Evolutionary conservation across 2,797 vertebrate genomes (phyloP).

Genomic region (Eulemur albifrons): DNA sequence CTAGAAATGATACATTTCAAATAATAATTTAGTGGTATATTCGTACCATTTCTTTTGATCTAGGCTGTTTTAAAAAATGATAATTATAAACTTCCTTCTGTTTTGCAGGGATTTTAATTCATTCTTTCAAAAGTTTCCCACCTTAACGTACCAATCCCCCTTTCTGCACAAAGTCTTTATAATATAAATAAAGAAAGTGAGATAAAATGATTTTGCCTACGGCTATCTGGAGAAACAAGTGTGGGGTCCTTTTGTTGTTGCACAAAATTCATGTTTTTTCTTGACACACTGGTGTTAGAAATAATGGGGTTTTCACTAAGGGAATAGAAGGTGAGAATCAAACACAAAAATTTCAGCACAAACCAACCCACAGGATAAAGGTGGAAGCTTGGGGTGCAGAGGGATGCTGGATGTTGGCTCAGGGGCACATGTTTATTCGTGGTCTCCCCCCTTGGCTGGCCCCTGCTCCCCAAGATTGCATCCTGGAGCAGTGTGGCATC

Average conservation of each 20-base stretch:
- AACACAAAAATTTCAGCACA: conserved; percentile 23
- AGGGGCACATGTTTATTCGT: rapidly evolving
- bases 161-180: conserved; percentile 42
- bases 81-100: conserved; percentile 9
- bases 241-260: conserved; percentile 51
- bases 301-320: conserved; percentile 71
- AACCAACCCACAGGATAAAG: neutral
- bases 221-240: conserved; percentile 67
- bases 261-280: conserved; percentile 66
- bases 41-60: neutral
- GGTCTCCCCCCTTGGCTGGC: neutral
- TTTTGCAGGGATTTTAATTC: conserved; percentile 23
- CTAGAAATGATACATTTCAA: conserved; percentile 54
- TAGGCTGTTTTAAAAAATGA: neutral
- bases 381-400: neutral
- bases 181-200: conserved; percentile 64
- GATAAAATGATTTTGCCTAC: conserved; percentile 67
- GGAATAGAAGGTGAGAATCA: conserved; percentile 67
- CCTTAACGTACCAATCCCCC: neutral
- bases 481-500: neutral
- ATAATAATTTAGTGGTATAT: conserved; percentile 25
- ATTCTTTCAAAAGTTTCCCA: conserved; percentile 28
- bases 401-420: neutral
- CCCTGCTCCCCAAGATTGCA: neutral
- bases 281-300: conserved; percentile 69